phyloP scores from a whole-genome alignment of 2,888 invertebrate species.

The Drosophila anomalipes region DNA sequence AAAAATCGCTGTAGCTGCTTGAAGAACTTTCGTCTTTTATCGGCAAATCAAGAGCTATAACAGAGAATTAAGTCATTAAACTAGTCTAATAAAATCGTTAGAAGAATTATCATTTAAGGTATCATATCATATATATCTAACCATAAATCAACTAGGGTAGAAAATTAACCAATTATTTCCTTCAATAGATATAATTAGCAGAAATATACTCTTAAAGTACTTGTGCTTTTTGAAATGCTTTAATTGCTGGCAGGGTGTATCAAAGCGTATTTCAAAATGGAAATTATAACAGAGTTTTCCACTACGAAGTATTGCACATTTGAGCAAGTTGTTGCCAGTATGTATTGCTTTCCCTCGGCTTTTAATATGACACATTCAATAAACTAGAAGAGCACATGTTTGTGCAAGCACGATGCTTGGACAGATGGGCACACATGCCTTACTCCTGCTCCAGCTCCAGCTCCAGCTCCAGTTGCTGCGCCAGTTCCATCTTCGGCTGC shows the following conservation, averaged over 20 bases:
- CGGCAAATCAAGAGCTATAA: no score
- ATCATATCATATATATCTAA: background rate
- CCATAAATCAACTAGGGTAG: no score
- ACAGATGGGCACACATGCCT: conserved; percentile 28
- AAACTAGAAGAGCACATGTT: conserved; percentile 51
- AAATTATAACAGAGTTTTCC: background rate
- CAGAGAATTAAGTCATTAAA: background rate
- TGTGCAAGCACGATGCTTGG: conserved; percentile 43
- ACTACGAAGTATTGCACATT: conserved; percentile 40
- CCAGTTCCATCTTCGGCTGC: background rate
- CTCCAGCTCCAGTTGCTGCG: background rate
- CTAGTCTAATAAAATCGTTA: background rate
- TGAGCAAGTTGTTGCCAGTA: conserved; percentile 53
- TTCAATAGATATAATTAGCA: background rate
- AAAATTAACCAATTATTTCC: background rate
- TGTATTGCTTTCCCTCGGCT: conserved; percentile 16
- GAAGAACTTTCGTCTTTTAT: no score
- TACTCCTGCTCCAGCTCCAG: background rate
- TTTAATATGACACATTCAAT: conserved; percentile 50
- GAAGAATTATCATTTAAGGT: background rate
- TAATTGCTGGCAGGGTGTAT: background rate
- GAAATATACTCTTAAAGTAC: background rate
- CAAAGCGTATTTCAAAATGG: conserved; percentile 1
- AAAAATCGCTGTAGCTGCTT: no score
- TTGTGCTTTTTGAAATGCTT: background rate